Evolutionary conservation across 64 coral and sea anemone genomes (phyloP).

Genomic region (Acropora tenuis): DNA sequence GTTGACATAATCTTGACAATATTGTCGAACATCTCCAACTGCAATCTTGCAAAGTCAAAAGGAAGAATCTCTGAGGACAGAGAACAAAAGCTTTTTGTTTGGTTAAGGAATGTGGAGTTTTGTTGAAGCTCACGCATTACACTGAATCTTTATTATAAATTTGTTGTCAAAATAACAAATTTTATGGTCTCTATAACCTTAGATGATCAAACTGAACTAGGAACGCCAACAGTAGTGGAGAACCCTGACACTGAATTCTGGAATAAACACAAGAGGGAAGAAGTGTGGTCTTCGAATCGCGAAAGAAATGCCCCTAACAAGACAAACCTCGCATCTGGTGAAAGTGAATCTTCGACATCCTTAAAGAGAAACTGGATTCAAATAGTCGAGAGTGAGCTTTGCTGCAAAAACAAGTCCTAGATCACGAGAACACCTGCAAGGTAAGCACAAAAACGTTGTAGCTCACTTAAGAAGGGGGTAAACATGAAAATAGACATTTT

Average conservation of each 20-base stretch:
- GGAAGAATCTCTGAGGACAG: too few relatives aligned
- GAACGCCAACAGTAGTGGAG: background rate
- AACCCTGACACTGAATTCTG: background rate
- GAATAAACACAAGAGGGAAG: background rate
- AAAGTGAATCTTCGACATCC: background rate
- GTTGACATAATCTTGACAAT: too few relatives aligned
- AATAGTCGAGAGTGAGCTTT: conserved; percentile 1
- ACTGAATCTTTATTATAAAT: too few relatives aligned
- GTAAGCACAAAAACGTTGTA: background rate
- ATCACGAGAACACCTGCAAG: background rate
- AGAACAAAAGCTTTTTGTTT: too few relatives aligned
- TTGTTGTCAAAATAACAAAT: too few relatives aligned
- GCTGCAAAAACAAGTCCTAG: background rate
- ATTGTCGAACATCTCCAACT: too few relatives aligned
- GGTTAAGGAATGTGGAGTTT: too few relatives aligned
- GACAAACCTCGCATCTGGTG: background rate
- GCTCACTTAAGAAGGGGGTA: background rate
- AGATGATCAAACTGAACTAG: too few relatives aligned
- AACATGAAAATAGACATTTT: background rate
- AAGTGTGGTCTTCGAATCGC: background rate
- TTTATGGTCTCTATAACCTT: too few relatives aligned
- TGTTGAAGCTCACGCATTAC: too few relatives aligned
- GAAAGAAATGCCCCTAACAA: background rate
- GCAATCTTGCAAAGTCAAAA: too few relatives aligned
- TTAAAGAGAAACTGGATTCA: background rate